Evolutionary conservation across 2,113 vertebrate species (phyloP).

Genomic region (Sebastes schlegelii): DNA sequence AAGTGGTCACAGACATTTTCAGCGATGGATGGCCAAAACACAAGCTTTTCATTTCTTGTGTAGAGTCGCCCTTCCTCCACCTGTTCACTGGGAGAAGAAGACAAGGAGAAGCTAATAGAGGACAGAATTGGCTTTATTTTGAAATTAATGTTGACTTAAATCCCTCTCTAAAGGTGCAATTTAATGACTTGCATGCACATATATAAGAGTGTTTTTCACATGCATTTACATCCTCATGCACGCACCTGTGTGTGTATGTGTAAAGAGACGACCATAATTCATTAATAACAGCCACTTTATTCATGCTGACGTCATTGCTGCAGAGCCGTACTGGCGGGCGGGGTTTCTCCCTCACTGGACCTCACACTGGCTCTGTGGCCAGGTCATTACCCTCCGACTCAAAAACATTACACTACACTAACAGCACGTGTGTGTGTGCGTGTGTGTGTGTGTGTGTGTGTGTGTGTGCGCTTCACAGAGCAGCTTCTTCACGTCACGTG

Average conservation of each 20-base stretch:
- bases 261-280: neutral
- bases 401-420: conserved; percentile 39
- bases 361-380: conserved; percentile 49
- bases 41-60: neutral
- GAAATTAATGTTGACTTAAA: neutral
- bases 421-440: neutral
- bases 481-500: neutral
- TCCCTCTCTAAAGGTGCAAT: neutral
- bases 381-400: conserved; percentile 43
- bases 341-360: conserved; percentile 61
- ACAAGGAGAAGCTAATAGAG: neutral
- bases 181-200: neutral
- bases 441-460: neutral
- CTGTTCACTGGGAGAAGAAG: neutral
- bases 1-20: conserved; percentile 29
- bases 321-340: conserved; percentile 38
- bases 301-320: conserved; percentile 61
- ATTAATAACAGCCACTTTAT: conserved; percentile 29
- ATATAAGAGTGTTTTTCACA: neutral
- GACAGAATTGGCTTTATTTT: neutral
- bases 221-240: neutral
- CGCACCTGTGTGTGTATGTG: conserved; percentile 10
- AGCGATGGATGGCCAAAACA: neutral
- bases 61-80: neutral
- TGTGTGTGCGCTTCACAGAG: neutral